Base-by-base conservation (phyloP, 2,113 vertebrate species). In the Leptobrachium leishanense region DNA sequence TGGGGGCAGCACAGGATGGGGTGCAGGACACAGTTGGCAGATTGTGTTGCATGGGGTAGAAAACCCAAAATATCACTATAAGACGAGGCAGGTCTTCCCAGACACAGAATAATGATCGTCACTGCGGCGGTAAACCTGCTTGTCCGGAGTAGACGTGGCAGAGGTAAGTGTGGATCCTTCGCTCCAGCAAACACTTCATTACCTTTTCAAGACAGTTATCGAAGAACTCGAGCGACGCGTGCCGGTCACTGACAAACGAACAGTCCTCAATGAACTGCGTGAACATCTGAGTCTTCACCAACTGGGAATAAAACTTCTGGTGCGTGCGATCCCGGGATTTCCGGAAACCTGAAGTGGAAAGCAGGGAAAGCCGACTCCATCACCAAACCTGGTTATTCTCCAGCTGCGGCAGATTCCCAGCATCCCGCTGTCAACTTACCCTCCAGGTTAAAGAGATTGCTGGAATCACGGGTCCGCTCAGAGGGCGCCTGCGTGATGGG, bases 181-280 rank as follows among this genome's bases (percentile, higher is more conserved):
- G 20, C 20, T 31, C 20, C 20, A 31, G 20, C 20, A 31, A 31
- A 31, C 20, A 31, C 20, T 31, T 31, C 20, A 31, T 31, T 67
- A 97, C 96, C 94, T 97, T 97, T 15, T 97, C 94, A 0, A 96
- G 95, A 0, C 95, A 97, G 68, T 95, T 95, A 81, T 97, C 96
- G 0, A 98, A 97, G 87, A 98, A 98, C 84, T 98, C 97, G 0
- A 98, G 92, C 86, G 93, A 94, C 74, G 93, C 91, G 12, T 97
- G 95, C 0, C 95, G 90, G 83, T 95, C 92, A 2, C 94, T 97
- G 91, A 96, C 97, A 0, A 98, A 98, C 6, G 96, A 98, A 57
- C 97, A 98, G 6, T 98, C 97, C 87, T 98, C 94, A 0, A 98
- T 94, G 86, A 98, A 98, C 92, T 98, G 96, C 0, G 95, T 95